These are phyloP conservation scores for Erythrolamprus reginae DNA, from an alignment of 2,113 vertebrate species.

Conservation along the genomic window DNA sequence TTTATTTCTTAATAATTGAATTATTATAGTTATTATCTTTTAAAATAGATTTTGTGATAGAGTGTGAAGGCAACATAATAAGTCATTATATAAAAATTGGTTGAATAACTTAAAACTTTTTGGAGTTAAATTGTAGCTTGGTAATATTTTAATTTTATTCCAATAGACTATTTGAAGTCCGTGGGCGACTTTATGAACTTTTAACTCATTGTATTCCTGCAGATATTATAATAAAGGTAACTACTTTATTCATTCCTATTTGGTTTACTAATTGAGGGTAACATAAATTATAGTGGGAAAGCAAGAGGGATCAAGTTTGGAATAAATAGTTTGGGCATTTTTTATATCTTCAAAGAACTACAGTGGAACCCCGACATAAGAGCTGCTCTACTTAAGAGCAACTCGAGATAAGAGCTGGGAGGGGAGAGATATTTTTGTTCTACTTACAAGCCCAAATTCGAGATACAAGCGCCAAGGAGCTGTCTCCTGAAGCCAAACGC, in stretches of 20 bases:
- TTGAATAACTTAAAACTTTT: background rate
- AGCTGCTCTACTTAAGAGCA: too few relatives aligned
- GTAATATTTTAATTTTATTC: slow-evolving; percentile 36
- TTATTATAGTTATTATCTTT: background rate
- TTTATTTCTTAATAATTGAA: background rate
- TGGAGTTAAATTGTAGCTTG: background rate
- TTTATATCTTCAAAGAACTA: background rate
- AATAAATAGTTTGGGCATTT: background rate
- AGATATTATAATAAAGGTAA: slow-evolving; percentile 96
- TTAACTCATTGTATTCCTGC: slow-evolving; percentile 95
- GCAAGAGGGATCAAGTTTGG: background rate
- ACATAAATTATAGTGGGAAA: background rate
- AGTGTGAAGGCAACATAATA: background rate
- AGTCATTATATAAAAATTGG: background rate
- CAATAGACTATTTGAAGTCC: slow-evolving; percentile 88
- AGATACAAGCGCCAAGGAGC: too few relatives aligned
- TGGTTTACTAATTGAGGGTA: background rate
- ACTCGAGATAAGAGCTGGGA: too few relatives aligned
- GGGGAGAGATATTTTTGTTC: too few relatives aligned
- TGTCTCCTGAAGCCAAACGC: too few relatives aligned
- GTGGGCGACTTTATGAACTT: slow-evolving; percentile 91
- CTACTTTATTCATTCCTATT: background rate
- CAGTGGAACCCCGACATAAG: too few relatives aligned
- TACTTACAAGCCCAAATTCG: too few relatives aligned
- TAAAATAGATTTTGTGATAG: background rate